Conservation (phyloP, 2,113 vertebrate species). For the Machaerirhynchus nigripectus region DNA sequence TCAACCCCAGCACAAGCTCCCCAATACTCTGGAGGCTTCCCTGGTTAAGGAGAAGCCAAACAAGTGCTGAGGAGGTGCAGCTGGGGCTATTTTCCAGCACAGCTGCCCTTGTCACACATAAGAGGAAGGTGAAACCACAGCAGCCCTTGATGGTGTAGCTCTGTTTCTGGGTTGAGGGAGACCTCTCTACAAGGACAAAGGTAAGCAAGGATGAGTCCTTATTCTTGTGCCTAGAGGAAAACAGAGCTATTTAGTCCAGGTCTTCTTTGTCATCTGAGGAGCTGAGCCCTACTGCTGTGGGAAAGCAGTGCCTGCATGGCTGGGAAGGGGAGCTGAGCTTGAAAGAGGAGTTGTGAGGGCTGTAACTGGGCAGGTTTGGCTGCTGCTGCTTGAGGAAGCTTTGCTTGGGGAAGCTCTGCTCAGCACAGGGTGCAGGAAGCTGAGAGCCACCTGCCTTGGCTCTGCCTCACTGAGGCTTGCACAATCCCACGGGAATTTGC, state of each 20-base stretch:
- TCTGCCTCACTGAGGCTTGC: neutral
- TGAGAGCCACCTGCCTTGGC: neutral
- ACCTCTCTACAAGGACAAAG: accelerated
- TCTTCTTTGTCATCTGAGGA: neutral
- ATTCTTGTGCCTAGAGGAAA: neutral
- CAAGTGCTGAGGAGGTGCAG: neutral
- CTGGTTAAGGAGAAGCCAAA: neutral
- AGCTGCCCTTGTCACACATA: neutral
- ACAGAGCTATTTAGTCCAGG: neutral
- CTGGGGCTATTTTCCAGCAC: neutral
- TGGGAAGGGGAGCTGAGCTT: neutral
- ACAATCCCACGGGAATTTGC: neutral
- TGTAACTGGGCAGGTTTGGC: neutral
- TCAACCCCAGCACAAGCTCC: neutral
- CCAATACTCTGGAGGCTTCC: neutral
- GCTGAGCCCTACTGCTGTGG: neutral
- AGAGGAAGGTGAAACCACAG: neutral
- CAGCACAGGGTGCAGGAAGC: neutral
- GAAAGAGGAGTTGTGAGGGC: neutral
- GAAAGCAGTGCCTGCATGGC: accelerated
- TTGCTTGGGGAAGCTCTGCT: neutral
- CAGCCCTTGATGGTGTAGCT: accelerated
- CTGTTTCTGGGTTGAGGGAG: neutral
- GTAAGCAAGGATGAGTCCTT: neutral
- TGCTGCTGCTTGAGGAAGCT: neutral